Conservation (phyloP, 2,888 invertebrate genomes). For the Nysson spinosus region DNA sequence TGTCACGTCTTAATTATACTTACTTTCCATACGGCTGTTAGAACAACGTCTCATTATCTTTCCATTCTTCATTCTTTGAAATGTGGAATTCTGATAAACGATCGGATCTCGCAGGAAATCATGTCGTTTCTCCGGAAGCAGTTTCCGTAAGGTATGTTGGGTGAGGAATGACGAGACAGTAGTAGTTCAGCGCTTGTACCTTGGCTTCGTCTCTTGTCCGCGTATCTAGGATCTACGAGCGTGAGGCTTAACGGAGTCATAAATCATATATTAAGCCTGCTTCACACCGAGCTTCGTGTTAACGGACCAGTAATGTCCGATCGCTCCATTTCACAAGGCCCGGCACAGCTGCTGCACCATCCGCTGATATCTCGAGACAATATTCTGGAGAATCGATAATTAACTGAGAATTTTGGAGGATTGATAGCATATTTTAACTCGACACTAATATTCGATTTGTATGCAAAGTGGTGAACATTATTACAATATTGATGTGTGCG, state of each 20-base stretch:
- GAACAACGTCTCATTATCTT: neutral
- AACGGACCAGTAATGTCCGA: constrained; percentile 59
- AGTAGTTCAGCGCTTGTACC: constrained; percentile 10
- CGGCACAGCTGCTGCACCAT: constrained; percentile 46
- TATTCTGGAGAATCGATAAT: constrained; percentile 45
- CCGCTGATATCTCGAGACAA: constrained; percentile 55
- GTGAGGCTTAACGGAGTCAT: constrained; percentile 51
- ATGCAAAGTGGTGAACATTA: neutral
- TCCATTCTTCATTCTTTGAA: too few species aligned
- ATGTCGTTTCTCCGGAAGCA: constrained; percentile 52
- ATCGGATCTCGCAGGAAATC: constrained; percentile 14
- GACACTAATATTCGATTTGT: neutral
- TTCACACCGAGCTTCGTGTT: constrained; percentile 42
- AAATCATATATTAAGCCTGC: constrained; percentile 65
- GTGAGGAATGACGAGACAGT: constrained; percentile 7
- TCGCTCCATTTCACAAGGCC: constrained; percentile 48
- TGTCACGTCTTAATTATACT: too few species aligned
- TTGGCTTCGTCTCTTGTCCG: constrained; percentile 9
- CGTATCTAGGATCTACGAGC: constrained; percentile 48
- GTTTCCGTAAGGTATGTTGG: constrained; percentile 25
- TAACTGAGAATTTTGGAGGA: constrained; percentile 25
- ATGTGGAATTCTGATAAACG: too few species aligned
- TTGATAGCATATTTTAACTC: constrained; percentile 17
- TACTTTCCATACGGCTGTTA: neutral
- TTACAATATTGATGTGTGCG: too few species aligned